These are phyloP conservation scores for Platichthys flesus DNA, from an alignment of 2,113 vertebrate genomes.

Conservation along the genomic window DNA sequence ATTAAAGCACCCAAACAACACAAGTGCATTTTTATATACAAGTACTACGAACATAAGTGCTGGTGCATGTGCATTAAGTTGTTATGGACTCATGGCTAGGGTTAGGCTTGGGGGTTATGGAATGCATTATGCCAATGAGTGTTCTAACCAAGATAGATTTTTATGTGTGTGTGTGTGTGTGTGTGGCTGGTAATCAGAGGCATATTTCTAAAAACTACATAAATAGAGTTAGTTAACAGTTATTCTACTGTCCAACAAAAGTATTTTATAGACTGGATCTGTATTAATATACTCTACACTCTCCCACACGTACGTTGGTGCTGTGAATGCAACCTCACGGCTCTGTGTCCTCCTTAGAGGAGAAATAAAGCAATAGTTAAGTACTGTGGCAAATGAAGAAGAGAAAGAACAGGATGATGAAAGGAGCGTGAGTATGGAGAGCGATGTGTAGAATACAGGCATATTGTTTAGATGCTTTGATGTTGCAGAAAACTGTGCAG, in stretches of 20 bases:
- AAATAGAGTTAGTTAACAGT: neutral
- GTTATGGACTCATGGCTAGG: too few relatives aligned
- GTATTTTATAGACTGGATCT: neutral
- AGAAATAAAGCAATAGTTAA: constrained; percentile 11
- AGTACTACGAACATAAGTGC: too few relatives aligned
- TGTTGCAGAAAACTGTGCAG: neutral
- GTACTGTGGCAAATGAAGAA: constrained; percentile 1
- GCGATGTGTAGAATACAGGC: neutral
- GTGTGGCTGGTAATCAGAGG: neutral
- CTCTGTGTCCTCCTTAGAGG: neutral
- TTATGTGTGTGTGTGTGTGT: neutral
- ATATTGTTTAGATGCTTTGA: constrained; percentile 29
- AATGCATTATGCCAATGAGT: too few relatives aligned
- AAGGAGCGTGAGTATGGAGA: neutral
- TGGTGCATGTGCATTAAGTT: too few relatives aligned
- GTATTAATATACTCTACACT: neutral
- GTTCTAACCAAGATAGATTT: too few relatives aligned
- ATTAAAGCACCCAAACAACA: too few relatives aligned
- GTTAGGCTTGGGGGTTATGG: too few relatives aligned
- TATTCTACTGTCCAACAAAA: neutral
- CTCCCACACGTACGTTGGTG: neutral
- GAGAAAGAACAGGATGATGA: constrained; percentile 22
- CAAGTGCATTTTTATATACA: too few relatives aligned
- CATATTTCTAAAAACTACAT: neutral
- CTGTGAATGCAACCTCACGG: neutral